Evolutionary conservation across 2,113 vertebrate species (phyloP).

Genomic region (Capreolus pygargus): DNA sequence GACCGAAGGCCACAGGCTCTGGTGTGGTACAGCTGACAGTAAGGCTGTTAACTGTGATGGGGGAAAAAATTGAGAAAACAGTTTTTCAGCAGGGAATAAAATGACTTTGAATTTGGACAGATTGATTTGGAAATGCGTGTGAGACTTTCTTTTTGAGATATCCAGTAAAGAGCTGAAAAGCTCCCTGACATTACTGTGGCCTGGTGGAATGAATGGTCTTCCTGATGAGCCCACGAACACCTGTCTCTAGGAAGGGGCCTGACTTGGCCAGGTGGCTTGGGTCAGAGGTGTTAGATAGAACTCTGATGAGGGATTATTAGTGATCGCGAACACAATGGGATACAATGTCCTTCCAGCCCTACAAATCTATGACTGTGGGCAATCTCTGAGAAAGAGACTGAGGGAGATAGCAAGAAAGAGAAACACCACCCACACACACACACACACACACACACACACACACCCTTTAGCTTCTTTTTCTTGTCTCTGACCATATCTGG

Average conservation of each 20-base stretch:
- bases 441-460: neutral
- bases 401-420: neutral
- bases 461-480: neutral
- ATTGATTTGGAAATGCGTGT: constrained; percentile 29
- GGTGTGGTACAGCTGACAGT: neutral
- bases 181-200: neutral
- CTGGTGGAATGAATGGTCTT: neutral
- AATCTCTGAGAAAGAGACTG: neutral
- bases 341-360: neutral
- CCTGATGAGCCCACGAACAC: neutral
- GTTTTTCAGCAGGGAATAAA: constrained; percentile 1
- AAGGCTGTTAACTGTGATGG: neutral
- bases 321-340: neutral
- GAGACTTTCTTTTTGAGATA: constrained; percentile 14
- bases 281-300: neutral
- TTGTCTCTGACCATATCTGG: neutral
- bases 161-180: neutral
- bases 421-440: neutral
- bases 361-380: neutral
- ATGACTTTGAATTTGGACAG: constrained; percentile 38
- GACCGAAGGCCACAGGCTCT: neutral
- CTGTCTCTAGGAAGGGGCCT: neutral
- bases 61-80: neutral
- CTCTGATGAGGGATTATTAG: neutral
- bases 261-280: neutral